Evolutionary conservation across 2,888 invertebrate genomes (phyloP), one percentile per base, ranked within the genome.

Genomic region (Chrysolina haemoptera): DNA sequence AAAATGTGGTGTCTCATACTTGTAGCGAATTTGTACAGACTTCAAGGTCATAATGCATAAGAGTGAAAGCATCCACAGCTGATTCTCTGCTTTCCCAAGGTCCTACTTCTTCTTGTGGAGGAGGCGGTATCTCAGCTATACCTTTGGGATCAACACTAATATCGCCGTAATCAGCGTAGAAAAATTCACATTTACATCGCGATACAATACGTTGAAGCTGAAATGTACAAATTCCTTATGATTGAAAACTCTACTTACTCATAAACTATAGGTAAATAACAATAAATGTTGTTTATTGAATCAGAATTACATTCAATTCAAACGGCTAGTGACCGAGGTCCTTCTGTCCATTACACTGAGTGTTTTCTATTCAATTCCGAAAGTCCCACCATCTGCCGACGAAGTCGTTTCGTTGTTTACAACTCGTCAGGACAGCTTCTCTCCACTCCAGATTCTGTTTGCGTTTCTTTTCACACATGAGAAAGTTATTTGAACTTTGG

Each of bases 41-140:
- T 86, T 98, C 98, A 46, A 99, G 91, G 89, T 99, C 99, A 86
- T 99, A 97, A 89, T 99, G 99, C 93, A 98, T 97, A 65, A 99
- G 90, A 0, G 98, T 98, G 87, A 99, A 98, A 1, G 98, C 97
- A 90, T 99, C 98, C 62, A 97, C 97, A 1, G 97, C 96, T 75
- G 95, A 95, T 82, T 95, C 94, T 79, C 93, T 91, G 74, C 94
- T 92, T 83, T 94, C 94, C 94, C 96, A 96, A 50, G 93, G 93
- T 2, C 92, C 90, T 1, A 91, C 90, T 79, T 93, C 93, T 82
- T 93, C 93, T 74, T 86, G 86, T 0, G 90, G 90, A 5, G 94
- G 94, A 0, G 93, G 93, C 2, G 93, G 92, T 11, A 94, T 94
- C 43, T 89, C 90, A 18, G 90, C 91, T 0, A 92, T 91, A 74